Base-by-base conservation (phyloP, 2,888 invertebrate species). In the Lordiphosa fenestrarum region DNA sequence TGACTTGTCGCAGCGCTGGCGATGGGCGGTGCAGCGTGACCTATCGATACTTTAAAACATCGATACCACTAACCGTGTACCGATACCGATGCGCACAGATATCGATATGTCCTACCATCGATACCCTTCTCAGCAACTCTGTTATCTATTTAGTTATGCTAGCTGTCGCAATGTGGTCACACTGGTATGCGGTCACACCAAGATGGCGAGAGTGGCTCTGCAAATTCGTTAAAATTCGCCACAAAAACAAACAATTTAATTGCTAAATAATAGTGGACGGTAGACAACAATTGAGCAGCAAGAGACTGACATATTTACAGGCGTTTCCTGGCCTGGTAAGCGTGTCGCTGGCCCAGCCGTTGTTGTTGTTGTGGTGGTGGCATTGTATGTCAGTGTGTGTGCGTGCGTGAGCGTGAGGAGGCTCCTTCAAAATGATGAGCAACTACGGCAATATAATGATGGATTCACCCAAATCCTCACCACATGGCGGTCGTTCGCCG, bases 391-490 rank as follows among this genome's bases (percentile, higher is more conserved):
- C 23, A 40, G 35, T 23, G 52, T 55, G 35, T 3, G 19, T 41
- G 50, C 13, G 36, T 49, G 41, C 35, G 12, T 21, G 21, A n/a
- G n/a, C n/a, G n/a, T n/a, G n/a, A n/a, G n/a, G n/a, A 33, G 21
- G 23, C 37, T 35, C 37, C 36, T 44, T 21, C 12, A 73, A 69
- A 50, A 88, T 83, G 86, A 89, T 88, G 87, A 89, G 87, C 78
- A 89, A 88, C 70, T 89, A 88, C 64, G 86, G 87, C 21, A 89
- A 91, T 92, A 94, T 94, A 92, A 95, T 94, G 93, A 95, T 95
- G 95, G 95, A 96, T 92, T 98, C 97, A 85, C 97, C 98, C 71
- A 97, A 97, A 92, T 97, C 97, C 85, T 97, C 97, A 85, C 97
- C 97, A 85, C 97, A 96, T 84, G 97, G 97, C 88, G 96, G 95